Evolutionary conservation across 2,113 vertebrate genomes (phyloP), one percentile per base, ranked within the genome.

Genomic region (Todiramphus chloris): DNA sequence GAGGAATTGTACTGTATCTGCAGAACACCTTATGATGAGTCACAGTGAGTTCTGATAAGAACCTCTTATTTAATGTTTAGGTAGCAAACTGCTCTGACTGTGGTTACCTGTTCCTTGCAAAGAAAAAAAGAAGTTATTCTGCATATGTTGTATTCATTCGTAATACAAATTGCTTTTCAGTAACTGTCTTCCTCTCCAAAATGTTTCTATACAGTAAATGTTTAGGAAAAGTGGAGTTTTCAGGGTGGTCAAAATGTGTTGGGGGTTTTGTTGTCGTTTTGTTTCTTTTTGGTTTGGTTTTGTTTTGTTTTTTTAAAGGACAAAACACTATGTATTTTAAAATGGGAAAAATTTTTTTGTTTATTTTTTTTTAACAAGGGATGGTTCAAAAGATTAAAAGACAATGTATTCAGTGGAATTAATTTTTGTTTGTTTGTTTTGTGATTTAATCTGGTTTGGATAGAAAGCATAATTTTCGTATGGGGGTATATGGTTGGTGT

Each of bases 1-100:
- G 99, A 99, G 98, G 99, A 98, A 98, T 98, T 98, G 97, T 98
- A 98, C 98, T 98, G 98, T 98, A 98, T 98, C 98, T 98, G 98
- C 98, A 98, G 98, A 98, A 98, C 98, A 98, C 98, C 98, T 98
- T 98, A 98, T 98, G 98, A 98, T 98, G 98, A 98, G 98, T 98
- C 98, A 93, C 98, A 98, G 98, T 98, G 98, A 98, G 98, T 98
- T 98, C 98, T 96, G 97, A 97, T 98, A 95, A 98, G 98, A 98
- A 97, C 98, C 97, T 98, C 98, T 97, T 98, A 97, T 98, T 97
- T 97, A 96, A 98, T 98, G 97, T 97, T 78, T 96, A 98, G 98
- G 97, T 97, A 98, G 98, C 96, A 97, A 98, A 98, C 95, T 98
- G 98, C 97, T 98, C 97, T 98, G 97, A 97, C 95, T 97, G 95